Base-by-base conservation (phyloP, 2,888 invertebrate species). In the Chymomyza fuscimana region DNA sequence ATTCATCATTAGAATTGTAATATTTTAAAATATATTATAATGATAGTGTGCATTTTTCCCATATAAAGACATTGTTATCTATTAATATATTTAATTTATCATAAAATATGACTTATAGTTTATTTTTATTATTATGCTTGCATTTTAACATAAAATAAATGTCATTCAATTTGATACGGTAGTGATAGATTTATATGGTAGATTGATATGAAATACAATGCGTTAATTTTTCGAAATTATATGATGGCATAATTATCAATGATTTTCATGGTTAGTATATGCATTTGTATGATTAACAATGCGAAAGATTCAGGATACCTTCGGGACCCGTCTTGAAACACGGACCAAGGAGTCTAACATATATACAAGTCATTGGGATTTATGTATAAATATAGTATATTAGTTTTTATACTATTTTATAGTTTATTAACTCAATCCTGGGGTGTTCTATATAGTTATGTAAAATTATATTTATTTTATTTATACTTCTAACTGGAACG, bases 21-120 rank as follows among this genome's bases (percentile, higher is more conserved):
- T 77, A 74, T 69, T 73, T 32, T 74, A 36, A 73, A 25, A 5
- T 70, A 87, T 82, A 88, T 86, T 86, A 68, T 84, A 87, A 83
- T 80, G 71, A 79, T 80, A 74, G 77, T 82, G 78, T 91, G 92
- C 91, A 92, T 90, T 92, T 91, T 90, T 91, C 89, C 75, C 89
- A 89, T 91, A 92, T 93, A 93, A 93, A 92, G 91, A 92, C 92
- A 93, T 93, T 92, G 93, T 92, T 92, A 93, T 92, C 92, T 92
- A 92, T 93, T 92, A 91, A 89, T 91, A 65, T 52, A 36, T 32
- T 32, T 64, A 67, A 77, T 79, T 75, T 79, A 80, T 76, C 76
- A 80, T 68, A 79, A 72, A 73, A 73, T 74, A 62, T 58, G 60
- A 51, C 32, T 64, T 65, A 63, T 63, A 16, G 70, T 68, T 75